These are phyloP conservation scores for Corythornis cristatus DNA, from an alignment of 2,113 vertebrate species.

Conservation along the genomic window DNA sequence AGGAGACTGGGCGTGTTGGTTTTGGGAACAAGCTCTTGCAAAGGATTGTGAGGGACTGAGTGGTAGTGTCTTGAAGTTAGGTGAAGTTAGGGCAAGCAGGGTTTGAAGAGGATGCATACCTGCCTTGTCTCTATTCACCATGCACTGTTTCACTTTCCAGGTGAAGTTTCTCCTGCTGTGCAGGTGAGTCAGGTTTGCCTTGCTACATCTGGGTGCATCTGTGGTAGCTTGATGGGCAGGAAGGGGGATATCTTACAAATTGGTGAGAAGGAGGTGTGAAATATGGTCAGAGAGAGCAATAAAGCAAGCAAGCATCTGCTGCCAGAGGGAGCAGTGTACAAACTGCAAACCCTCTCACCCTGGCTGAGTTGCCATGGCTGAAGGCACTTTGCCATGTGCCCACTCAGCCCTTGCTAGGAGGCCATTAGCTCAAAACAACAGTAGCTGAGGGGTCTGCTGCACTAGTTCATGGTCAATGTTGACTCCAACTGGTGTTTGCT, in stretches of 20 bases:
- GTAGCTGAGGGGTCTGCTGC: not conserved
- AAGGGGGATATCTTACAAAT: not conserved
- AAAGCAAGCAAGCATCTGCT: not conserved
- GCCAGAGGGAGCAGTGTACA: rapidly evolving
- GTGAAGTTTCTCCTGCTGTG: slow-evolving; percentile 37
- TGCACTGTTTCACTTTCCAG: slow-evolving; percentile 65
- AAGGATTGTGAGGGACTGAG: not conserved
- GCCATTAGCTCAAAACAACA: not conserved
- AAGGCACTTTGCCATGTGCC: not conserved
- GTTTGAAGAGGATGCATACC: not conserved
- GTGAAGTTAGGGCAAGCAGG: not conserved
- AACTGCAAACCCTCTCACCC: not conserved
- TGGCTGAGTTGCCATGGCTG: not conserved
- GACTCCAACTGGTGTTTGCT: not conserved
- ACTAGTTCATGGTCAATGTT: not conserved
- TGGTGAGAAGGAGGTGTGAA: not conserved
- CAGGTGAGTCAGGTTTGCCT: slow-evolving; percentile 65
- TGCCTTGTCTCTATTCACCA: not conserved
- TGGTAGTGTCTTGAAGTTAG: not conserved
- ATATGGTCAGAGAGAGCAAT: not conserved
- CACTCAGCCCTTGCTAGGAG: not conserved
- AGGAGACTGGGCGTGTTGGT: not conserved
- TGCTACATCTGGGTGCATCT: not conserved
- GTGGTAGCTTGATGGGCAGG: not conserved
- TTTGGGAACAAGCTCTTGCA: not conserved